Conservation (phyloP, 2,797 vertebrate species). For the Moxostoma hubbsi region DNA sequence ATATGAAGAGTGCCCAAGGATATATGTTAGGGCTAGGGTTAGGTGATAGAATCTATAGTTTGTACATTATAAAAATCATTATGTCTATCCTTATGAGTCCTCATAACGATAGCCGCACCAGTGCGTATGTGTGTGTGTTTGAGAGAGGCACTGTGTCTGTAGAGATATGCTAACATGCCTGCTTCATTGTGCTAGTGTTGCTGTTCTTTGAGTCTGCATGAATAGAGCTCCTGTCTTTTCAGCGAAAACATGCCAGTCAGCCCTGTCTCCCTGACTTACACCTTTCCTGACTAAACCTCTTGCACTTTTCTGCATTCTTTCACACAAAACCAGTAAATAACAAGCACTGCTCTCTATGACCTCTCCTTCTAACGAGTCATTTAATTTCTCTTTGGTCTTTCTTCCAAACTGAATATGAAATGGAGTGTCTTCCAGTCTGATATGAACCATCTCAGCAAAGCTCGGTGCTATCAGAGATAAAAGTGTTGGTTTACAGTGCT, state of each 20-base stretch:
- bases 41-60: background rate
- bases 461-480: background rate
- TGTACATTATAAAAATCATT: background rate
- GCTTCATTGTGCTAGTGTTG: slow-evolving; percentile 65
- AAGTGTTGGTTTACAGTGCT: slow-evolving; percentile 12
- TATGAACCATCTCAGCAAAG: slow-evolving; percentile 16
- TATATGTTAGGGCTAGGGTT: background rate
- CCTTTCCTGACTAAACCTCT: slow-evolving; percentile 42
- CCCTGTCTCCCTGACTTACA: slow-evolving; percentile 39
- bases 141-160: slow-evolving; percentile 48
- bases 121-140: slow-evolving; percentile 11
- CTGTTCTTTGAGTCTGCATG: slow-evolving; percentile 46
- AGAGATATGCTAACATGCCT: slow-evolving; percentile 71
- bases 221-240: slow-evolving; percentile 53
- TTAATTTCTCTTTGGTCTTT: background rate
- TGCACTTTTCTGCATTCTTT: slow-evolving; percentile 59
- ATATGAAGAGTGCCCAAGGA: slow-evolving; percentile 38
- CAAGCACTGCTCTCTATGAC: slow-evolving; percentile 7
- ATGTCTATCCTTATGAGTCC: background rate
- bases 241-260: slow-evolving; percentile 44
- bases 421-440: background rate
- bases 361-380: background rate
- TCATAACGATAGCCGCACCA: no score
- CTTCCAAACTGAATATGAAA: slow-evolving; percentile 12
- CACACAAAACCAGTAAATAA: slow-evolving; percentile 8